phyloP scores from a whole-genome alignment of 2,888 invertebrate species.

The Zygogramma bicolorata region DNA sequence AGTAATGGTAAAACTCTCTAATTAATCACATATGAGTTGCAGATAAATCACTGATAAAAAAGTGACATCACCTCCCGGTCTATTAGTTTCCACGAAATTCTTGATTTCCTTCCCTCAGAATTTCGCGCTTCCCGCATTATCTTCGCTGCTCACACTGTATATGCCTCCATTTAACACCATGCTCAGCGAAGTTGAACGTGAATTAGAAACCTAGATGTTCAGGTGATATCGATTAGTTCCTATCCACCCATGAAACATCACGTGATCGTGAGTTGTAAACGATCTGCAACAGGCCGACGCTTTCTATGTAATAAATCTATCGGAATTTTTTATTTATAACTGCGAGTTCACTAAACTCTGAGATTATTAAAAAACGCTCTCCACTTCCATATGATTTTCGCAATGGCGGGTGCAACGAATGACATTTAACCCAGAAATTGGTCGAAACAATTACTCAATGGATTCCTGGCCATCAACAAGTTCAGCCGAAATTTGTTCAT shows the following conservation, averaged over 20 bases:
- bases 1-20: no score
- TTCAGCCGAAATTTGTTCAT: conserved; percentile 10
- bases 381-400: conserved; percentile 35
- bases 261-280: conserved; percentile 25
- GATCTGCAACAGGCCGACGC: conserved; percentile 40
- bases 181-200: conserved; percentile 6
- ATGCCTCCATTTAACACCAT: background rate
- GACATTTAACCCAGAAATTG: conserved; percentile 53
- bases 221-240: conserved; percentile 25
- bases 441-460: conserved; percentile 44
- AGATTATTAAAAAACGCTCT: conserved; percentile 38
- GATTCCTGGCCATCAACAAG: background rate
- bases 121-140: background rate
- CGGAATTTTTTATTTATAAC: conserved; percentile 56
- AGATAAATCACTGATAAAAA: no score
- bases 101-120: no score
- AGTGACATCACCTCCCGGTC: no score
- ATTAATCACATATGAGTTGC: no score
- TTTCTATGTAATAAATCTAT: conserved; percentile 58
- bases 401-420: conserved; percentile 47
- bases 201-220: conserved; percentile 34
- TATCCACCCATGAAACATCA: conserved; percentile 31
- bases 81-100: no score
- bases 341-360: conserved; percentile 54
- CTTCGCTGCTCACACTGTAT: background rate